phyloP scores from a whole-genome alignment of 2,888 invertebrate species.

The Lacanobia wlatinum region DNA sequence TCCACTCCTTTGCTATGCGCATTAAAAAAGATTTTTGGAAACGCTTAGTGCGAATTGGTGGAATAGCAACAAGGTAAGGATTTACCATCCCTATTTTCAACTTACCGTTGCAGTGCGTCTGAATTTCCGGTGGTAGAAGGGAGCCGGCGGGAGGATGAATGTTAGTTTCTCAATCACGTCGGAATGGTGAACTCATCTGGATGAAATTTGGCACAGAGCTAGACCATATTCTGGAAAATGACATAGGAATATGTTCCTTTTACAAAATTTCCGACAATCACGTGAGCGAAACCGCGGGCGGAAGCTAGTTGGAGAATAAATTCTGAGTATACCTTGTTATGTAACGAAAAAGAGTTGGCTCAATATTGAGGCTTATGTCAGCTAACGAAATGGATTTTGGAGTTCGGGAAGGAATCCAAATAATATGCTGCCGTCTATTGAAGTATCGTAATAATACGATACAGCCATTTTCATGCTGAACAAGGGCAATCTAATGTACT shows the following conservation, averaged over 20 bases:
- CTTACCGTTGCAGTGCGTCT: no score
- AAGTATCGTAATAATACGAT: background rate
- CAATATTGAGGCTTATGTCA: conserved; percentile 21
- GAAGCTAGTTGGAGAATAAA: background rate
- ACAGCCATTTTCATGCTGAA: background rate
- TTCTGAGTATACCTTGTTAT: background rate
- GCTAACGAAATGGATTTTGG: conserved; percentile 29
- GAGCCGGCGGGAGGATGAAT: background rate
- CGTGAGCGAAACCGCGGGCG: background rate
- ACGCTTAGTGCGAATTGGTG: no score
- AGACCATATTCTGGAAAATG: background rate
- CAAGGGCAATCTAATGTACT: background rate
- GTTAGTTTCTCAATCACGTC: background rate
- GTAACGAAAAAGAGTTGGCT: conserved; percentile 28
- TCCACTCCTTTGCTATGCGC: no score
- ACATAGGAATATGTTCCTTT: no score
- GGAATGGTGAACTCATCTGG: no score
- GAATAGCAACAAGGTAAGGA: no score
- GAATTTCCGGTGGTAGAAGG: no score
- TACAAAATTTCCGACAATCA: no score
- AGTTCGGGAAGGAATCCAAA: conserved; percentile 44
- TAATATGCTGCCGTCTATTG: background rate
- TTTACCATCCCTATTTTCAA: no score
- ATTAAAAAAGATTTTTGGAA: no score
- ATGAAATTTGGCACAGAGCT: no score